phyloP scores from a whole-genome alignment of 2,113 vertebrate genomes.

The Trematomus loennbergii region DNA sequence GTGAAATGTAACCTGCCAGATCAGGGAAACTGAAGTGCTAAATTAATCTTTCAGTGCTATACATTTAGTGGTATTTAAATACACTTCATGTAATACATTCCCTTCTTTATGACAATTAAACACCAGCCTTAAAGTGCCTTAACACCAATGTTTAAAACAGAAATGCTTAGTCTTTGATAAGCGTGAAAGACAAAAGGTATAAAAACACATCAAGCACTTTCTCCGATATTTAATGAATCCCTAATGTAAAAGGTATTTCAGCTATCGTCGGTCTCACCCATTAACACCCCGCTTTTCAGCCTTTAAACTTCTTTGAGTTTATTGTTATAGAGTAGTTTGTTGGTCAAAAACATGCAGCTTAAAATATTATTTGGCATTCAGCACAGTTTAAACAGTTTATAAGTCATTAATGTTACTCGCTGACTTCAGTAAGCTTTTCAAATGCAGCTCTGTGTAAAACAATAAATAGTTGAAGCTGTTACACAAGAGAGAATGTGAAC shows the following conservation, averaged over 20 bases:
- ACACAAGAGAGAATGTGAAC: constrained; percentile 13
- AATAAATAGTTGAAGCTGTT: not conserved
- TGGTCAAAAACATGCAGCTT: constrained; percentile 11
- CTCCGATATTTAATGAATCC: not conserved
- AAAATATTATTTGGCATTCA: constrained; percentile 3
- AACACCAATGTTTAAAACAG: constrained; percentile 16
- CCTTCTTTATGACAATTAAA: not conserved
- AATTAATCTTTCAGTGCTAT: not conserved
- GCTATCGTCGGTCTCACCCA: too few species aligned
- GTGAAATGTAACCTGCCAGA: not conserved
- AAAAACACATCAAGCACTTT: constrained; percentile 10
- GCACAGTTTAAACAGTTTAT: constrained; percentile 2
- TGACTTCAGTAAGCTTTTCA: constrained; percentile 12
- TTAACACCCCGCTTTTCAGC: constrained; percentile 7
- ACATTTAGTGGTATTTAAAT: not conserved
- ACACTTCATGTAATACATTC: not conserved
- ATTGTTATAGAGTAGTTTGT: too few species aligned
- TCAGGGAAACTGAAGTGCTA: not conserved
- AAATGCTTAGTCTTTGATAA: not conserved
- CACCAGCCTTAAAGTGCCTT: not conserved
- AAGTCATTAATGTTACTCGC: constrained; percentile 3
- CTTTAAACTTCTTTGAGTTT: too few species aligned
- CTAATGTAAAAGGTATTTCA: constrained; percentile 12
- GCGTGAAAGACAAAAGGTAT: not conserved
- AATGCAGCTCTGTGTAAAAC: constrained; percentile 10